A percentile compares a stretch with the other conserved stretches of the same genome.
These are phyloP conservation scores for Hydropsyche tenuis DNA, from an alignment of 1,140 invertebrate species.

Conservation along the genomic window DNA sequence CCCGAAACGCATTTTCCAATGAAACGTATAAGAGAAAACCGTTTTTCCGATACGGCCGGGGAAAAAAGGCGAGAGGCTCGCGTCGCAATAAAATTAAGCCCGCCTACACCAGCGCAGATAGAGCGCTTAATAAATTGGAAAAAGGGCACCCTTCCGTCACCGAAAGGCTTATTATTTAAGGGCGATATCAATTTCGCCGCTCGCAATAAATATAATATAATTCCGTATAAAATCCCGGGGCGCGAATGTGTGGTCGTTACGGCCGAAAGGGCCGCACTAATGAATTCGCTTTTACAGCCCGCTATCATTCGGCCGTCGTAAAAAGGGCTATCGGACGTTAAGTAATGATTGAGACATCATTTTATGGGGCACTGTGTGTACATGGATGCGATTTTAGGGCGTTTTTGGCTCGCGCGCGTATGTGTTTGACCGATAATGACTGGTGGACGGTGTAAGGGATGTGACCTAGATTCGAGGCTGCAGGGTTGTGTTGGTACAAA, in stretches of 20 bases:
- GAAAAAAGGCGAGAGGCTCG: background rate
- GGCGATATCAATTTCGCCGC: slow-evolving; percentile 5
- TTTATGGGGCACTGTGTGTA: slow-evolving; percentile 11
- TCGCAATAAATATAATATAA: background rate
- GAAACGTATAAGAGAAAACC: no score
- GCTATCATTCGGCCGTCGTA: slow-evolving; percentile 41
- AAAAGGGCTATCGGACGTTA: slow-evolving; percentile 41
- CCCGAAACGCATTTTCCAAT: background rate
- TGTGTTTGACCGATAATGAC: no score
- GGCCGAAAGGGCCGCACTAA: slow-evolving; percentile 28
- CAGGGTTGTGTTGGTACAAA: no score
- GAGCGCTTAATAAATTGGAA: slow-evolving; percentile 13
- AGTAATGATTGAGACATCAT: slow-evolving; percentile 49
- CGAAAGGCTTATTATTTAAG: slow-evolving; percentile 16
- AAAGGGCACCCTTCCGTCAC: background rate
- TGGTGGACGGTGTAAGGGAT: no score
- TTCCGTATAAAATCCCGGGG: no score
- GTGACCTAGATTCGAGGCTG: no score
- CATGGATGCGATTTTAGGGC: no score
- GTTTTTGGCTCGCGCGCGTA: no score
- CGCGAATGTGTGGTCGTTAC: background rate
- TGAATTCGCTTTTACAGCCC: slow-evolving; percentile 48
- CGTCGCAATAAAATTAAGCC: slow-evolving; percentile 11
- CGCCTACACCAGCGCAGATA: background rate
- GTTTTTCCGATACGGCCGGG: no score